Evolutionary conservation across 2,888 invertebrate genomes (phyloP).

Genomic region (Athrips mouffetella): DNA sequence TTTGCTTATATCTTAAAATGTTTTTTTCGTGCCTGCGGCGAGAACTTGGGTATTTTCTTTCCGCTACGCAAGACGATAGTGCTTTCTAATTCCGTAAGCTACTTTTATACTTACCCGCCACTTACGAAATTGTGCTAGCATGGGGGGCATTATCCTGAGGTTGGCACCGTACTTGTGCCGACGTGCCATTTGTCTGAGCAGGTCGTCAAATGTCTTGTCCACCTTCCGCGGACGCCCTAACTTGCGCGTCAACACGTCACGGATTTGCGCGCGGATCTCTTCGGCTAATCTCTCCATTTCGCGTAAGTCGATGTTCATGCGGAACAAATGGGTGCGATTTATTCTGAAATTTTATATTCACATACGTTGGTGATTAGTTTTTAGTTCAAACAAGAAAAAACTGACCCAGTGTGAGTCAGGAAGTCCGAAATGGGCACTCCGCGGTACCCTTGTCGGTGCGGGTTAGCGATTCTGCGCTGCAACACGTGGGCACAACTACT

Average conservation of each 20-base stretch:
- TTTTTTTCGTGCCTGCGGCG: no score
- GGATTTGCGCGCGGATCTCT: slow-evolving; percentile 73
- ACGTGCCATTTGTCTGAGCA: slow-evolving; percentile 61
- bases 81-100: no score
- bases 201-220: slow-evolving; percentile 60
- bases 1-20: no score
- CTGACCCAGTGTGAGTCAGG: no score
- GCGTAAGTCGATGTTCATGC: slow-evolving; percentile 83
- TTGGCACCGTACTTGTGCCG: slow-evolving; percentile 59
- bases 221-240: slow-evolving; percentile 61
- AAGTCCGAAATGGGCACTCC: no score
- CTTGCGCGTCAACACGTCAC: slow-evolving; percentile 61
- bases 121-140: slow-evolving; percentile 46
- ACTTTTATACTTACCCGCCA: slow-evolving; percentile 49
- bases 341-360: slow-evolving; percentile 56
- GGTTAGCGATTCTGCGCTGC: no score
- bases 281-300: slow-evolving; percentile 81
- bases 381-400: no score
- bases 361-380: no score
- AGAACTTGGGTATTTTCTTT: no score
- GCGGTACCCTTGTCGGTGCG: no score
- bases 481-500: no score
- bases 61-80: no score
- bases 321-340: slow-evolving; percentile 82
- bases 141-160: slow-evolving; percentile 44